A percentile compares a stretch with the other conserved stretches of the same genome.
Evolutionary conservation across 2,888 invertebrate genomes (phyloP).

Genomic region (Rambutsinella grinnellia): DNA sequence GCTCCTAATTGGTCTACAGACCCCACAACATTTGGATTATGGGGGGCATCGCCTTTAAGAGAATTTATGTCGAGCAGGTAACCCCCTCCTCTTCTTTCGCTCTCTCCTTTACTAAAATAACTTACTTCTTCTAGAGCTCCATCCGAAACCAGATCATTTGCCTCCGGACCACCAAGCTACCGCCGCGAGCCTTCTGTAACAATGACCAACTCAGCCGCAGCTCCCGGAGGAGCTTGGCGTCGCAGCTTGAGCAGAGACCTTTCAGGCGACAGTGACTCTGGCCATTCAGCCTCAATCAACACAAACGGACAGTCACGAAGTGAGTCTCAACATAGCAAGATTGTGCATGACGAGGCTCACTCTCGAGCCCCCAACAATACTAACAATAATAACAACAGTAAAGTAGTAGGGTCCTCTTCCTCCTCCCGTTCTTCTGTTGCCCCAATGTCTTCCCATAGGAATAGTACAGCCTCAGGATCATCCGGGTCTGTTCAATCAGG

Average conservation of each 20-base stretch:
- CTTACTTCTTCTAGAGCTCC: slow-evolving; percentile 47
- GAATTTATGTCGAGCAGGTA: slow-evolving; percentile 63
- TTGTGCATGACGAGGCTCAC: neutral
- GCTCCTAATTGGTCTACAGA: slow-evolving; percentile 75
- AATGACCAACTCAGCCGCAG: slow-evolving; percentile 18
- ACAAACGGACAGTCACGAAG: slow-evolving; percentile 53
- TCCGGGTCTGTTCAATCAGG: slow-evolving; percentile 7
- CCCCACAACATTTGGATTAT: slow-evolving; percentile 58
- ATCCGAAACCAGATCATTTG: slow-evolving; percentile 58
- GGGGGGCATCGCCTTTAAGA: slow-evolving; percentile 52
- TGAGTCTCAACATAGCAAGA: slow-evolving; percentile 44
- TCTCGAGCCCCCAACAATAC: neutral
- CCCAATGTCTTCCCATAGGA: slow-evolving; percentile 8
- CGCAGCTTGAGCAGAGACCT: slow-evolving; percentile 78
- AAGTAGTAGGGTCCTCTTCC: neutral
- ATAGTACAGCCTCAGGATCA: slow-evolving; percentile 18
- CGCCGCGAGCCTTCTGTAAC: slow-evolving; percentile 70
- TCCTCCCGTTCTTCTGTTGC: slow-evolving; percentile 23
- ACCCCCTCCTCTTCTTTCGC: neutral
- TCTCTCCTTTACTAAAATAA: neutral
- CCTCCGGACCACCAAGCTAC: slow-evolving; percentile 26
- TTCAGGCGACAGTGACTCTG: slow-evolving; percentile 78
- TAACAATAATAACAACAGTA: slow-evolving; percentile 4
- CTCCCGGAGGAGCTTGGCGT: slow-evolving; percentile 72
- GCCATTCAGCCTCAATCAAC: slow-evolving; percentile 67